These are phyloP conservation scores for Chelonus formosanus DNA, from an alignment of 2,888 invertebrate species.

Conservation along the genomic window DNA sequence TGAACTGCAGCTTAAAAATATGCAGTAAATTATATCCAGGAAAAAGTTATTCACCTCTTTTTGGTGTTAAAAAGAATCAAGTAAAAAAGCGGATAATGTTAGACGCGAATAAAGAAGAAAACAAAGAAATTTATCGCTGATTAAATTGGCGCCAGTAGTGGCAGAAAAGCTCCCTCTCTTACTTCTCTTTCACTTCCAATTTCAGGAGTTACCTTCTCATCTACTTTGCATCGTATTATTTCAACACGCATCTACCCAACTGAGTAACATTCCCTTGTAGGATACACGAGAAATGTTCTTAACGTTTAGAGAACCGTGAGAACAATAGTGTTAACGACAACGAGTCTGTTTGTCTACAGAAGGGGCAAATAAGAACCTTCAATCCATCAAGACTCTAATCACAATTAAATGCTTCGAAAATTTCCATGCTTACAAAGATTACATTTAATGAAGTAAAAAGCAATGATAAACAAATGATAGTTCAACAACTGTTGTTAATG, in stretches of 20 bases:
- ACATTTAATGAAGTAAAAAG: neutral
- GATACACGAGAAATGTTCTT: conserved; percentile 16
- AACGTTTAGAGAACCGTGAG: conserved; percentile 45
- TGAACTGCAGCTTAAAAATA: no score
- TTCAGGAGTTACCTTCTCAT: conserved; percentile 30
- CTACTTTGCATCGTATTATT: conserved; percentile 50
- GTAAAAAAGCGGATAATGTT: neutral
- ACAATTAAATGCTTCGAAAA: conserved; percentile 26
- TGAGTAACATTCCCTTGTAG: conserved; percentile 42
- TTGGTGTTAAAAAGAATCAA: neutral
- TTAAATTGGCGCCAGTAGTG: conserved; percentile 26
- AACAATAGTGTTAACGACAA: conserved; percentile 49
- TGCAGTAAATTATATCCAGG: no score
- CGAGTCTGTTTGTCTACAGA: conserved; percentile 38
- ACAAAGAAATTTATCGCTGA: conserved; percentile 30
- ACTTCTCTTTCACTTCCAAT: conserved; percentile 32
- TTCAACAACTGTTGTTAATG: no score
- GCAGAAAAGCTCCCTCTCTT: conserved; percentile 16
- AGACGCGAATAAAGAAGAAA: conserved; percentile 13
- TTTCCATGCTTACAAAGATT: neutral
- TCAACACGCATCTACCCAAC: conserved; percentile 44
- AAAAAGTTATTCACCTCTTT: neutral
- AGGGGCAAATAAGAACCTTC: conserved; percentile 25
- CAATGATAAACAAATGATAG: no score
- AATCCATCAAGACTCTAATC: conserved; percentile 17